phyloP scores from a whole-genome alignment of 2,113 vertebrate genomes.

The Coptodon bakossiorum region DNA sequence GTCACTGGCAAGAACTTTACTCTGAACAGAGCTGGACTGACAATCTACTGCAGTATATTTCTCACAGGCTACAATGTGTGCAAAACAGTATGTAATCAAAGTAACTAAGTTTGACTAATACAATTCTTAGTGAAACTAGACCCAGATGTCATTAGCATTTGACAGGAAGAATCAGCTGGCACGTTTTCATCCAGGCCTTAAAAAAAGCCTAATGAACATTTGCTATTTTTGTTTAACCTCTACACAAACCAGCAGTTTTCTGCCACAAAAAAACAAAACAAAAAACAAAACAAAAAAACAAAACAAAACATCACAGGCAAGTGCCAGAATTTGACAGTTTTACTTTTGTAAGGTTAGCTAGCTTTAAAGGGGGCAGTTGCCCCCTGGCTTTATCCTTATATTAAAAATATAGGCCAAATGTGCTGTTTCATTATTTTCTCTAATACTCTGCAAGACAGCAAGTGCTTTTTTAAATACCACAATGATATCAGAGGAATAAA shows the following conservation, averaged over 20 bases:
- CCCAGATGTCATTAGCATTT: neutral
- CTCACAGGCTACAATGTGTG: neutral
- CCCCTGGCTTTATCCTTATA: neutral
- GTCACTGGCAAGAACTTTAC: neutral
- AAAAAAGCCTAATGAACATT: neutral
- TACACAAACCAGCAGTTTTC: neutral
- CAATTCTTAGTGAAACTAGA: neutral
- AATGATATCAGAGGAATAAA: neutral
- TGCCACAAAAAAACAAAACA: rapidly evolving
- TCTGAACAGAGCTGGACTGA: neutral
- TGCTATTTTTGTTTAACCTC: neutral
- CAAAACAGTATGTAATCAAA: neutral
- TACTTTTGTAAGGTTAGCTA: neutral
- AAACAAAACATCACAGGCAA: neutral
- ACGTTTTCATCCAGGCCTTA: neutral
- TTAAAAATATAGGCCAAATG: neutral
- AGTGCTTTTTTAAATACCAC: neutral
- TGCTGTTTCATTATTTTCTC: neutral
- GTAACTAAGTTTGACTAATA: neutral
- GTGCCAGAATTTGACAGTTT: neutral
- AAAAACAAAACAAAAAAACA: neutral
- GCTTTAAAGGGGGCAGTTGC: neutral
- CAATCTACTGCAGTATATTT: neutral
- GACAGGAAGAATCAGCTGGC: neutral
- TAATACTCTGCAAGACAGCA: neutral